phyloP scores from a whole-genome alignment of 2,888 invertebrate species.

The Clusia tigrina region DNA sequence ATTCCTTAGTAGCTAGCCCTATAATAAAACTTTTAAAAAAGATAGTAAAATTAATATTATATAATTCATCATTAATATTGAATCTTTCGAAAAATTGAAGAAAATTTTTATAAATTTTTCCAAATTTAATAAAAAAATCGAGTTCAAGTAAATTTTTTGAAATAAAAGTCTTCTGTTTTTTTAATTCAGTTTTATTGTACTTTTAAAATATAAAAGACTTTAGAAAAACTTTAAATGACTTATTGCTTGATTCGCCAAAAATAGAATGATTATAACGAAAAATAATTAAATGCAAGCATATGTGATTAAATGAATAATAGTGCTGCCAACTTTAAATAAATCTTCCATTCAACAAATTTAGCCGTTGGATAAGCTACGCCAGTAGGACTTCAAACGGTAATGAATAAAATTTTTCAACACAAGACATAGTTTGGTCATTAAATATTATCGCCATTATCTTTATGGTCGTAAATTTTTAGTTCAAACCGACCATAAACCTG shows the following conservation, averaged over 20 bases:
- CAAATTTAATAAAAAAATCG: constrained; percentile 3
- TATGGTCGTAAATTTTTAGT: constrained; percentile 28
- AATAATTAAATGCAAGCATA: no score
- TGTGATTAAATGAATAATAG: no score
- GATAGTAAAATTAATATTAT: background rate
- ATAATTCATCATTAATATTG: constrained; percentile 1
- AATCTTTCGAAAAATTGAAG: constrained; percentile 26
- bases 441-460: background rate
- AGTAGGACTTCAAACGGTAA: constrained; percentile 36
- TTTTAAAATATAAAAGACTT: no score
- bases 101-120: constrained; percentile 37
- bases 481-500: constrained; percentile 21
- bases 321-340: no score
- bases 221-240: no score
- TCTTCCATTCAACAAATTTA: no score
- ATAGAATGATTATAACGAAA: no score
- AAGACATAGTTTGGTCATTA: constrained; percentile 32
- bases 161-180: no score
- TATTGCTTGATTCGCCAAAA: no score
- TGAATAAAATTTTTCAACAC: constrained; percentile 39
- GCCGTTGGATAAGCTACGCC: no score
- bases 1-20: background rate
- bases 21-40: background rate
- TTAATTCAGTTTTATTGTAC: no score
- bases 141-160: no score